Conservation (phyloP, 2,888 invertebrate species). For the Cyrtodaria siliqua region DNA sequence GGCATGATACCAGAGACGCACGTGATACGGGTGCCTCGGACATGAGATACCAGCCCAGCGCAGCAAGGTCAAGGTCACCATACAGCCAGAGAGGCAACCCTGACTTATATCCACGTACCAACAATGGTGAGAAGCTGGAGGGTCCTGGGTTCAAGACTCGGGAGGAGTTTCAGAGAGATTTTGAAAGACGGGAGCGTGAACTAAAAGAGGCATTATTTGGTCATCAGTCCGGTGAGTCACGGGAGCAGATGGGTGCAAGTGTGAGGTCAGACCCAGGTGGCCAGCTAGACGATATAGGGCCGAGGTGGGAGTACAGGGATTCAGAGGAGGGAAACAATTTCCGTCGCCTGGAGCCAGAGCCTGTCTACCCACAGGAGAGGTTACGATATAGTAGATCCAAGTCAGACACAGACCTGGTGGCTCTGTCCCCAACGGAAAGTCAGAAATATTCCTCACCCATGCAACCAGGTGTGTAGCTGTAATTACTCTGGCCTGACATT, state of each 20-base stretch:
- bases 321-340: constrained; percentile 41
- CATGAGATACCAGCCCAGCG: constrained; percentile 47
- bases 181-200: constrained; percentile 46
- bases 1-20: not conserved
- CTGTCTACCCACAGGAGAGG: constrained; percentile 54
- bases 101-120: not conserved
- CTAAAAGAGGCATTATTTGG: constrained; percentile 14
- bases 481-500: no score
- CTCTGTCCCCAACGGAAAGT: constrained; percentile 56
- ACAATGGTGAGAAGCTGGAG: not conserved
- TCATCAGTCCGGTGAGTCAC: not conserved
- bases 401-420: constrained; percentile 67
- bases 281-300: constrained; percentile 29
- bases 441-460: constrained; percentile 70
- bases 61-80: constrained; percentile 34
- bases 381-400: constrained; percentile 61
- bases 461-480: constrained; percentile 61
- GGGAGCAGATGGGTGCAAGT: constrained; percentile 51
- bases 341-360: constrained; percentile 49
- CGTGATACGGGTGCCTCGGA: constrained; percentile 12
- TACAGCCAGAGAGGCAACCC: not conserved
- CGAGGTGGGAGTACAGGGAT: constrained; percentile 49
- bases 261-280: constrained; percentile 68
- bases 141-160: constrained; percentile 44
- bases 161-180: constrained; percentile 54